Conservation (phyloP, 2,113 vertebrate genomes). For the Triplophysa tibetana region DNA sequence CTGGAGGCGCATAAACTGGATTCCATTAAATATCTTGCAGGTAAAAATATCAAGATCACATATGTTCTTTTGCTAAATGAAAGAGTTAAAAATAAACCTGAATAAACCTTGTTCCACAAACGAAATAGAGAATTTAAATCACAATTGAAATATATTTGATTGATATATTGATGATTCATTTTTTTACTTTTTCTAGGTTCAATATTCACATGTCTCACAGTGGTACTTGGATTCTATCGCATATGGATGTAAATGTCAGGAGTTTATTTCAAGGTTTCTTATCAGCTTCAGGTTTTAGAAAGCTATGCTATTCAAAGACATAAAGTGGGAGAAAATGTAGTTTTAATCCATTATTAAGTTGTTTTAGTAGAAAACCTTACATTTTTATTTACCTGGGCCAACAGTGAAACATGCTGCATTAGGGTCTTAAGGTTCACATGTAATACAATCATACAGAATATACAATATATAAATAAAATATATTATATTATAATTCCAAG, state of each 20-base stretch:
- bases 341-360: neutral
- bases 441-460: neutral
- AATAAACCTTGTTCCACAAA: neutral
- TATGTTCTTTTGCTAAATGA: too few relatives aligned
- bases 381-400: neutral
- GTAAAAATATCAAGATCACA: conserved; percentile 67
- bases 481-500: too few relatives aligned
- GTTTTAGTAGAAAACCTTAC: neutral
- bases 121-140: neutral
- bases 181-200: conserved; percentile 65
- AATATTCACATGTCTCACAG: conserved; percentile 78
- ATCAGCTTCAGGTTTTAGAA: neutral
- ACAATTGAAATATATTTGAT: neutral
- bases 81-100: too few relatives aligned
- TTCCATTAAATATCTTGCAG: conserved; percentile 96
- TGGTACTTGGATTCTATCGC: conserved; percentile 76
- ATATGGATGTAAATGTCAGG: conserved; percentile 73
- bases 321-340: neutral
- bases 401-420: neutral
- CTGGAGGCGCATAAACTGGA: conserved; percentile 94
- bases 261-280: neutral
- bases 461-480: neutral
- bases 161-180: conserved; percentile 20
- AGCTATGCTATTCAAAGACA: neutral
- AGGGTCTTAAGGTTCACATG: too few relatives aligned